phyloP scores from a whole-genome alignment of 2,113 vertebrate species.

The Oreotrochilus melanogaster region DNA sequence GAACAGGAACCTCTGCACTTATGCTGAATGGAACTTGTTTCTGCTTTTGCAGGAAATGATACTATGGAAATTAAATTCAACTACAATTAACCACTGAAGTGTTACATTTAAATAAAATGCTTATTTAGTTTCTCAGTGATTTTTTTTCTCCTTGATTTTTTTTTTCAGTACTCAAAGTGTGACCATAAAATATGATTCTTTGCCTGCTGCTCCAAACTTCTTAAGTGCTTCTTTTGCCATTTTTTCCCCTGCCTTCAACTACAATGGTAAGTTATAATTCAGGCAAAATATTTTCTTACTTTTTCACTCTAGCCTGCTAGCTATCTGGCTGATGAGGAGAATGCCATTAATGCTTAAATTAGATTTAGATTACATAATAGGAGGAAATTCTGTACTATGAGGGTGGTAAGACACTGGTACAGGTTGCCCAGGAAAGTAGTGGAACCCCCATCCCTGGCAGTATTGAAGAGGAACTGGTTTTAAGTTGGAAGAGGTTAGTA shows the following conservation, averaged over 20 bases:
- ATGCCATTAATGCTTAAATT: not conserved
- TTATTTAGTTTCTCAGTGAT: not conserved
- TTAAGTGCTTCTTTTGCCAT: conserved; percentile 45
- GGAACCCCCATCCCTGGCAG: no score
- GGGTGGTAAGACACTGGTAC: no score
- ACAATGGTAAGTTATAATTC: conserved; percentile 74
- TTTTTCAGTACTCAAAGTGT: conserved; percentile 23
- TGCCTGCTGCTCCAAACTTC: not conserved
- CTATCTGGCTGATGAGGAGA: not conserved
- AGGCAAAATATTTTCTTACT: not conserved
- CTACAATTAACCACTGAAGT: not conserved
- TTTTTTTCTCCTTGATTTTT: not conserved
- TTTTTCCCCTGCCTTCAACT: conserved; percentile 38
- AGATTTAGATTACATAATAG: no score
- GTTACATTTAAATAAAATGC: not conserved
- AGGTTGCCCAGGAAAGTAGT: no score
- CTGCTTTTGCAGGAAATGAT: not conserved
- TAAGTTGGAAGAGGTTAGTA: no score
- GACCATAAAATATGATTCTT: conserved; percentile 52
- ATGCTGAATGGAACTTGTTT: not conserved
- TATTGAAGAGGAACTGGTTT: no score
- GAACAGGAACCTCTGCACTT: not conserved
- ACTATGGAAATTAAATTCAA: not conserved
- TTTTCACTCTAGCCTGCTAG: not conserved
- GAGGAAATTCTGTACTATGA: no score